Conservation (phyloP, 2,888 invertebrate genomes). For the Xestoiulus laeticollis region DNA sequence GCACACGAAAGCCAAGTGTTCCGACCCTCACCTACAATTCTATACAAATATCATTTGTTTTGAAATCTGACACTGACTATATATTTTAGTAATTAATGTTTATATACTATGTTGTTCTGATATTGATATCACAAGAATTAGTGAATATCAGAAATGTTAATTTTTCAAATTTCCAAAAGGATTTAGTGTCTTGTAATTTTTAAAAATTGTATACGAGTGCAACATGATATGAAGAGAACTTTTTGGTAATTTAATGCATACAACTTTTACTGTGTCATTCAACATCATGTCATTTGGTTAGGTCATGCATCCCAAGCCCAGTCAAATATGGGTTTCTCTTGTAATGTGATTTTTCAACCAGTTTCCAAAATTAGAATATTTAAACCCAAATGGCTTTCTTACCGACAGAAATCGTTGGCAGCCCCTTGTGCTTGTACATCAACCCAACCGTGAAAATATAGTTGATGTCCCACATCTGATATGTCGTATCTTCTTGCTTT, state of each 20-base stretch:
- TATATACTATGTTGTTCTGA: no score
- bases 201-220: no score
- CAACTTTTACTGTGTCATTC: background rate
- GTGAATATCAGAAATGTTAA: no score
- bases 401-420: slow-evolving; percentile 42
- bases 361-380: background rate
- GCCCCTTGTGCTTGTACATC: slow-evolving; percentile 45
- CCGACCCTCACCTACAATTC: slow-evolving; percentile 3
- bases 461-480: slow-evolving; percentile 25
- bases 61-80: no score
- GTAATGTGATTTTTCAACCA: background rate
- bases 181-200: no score
- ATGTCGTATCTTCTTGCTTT: slow-evolving; percentile 45
- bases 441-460: slow-evolving; percentile 45
- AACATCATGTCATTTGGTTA: background rate
- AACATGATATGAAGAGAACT: no score
- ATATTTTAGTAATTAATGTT: no score
- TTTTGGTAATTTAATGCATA: no score
- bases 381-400: background rate
- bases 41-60: background rate
- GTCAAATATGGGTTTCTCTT: background rate
- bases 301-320: background rate
- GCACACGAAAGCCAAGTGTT: slow-evolving; percentile 38
- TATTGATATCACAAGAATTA: no score
- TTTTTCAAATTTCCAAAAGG: no score